phyloP scores from a whole-genome alignment of 2,113 vertebrate genomes.

The Dissostichus mawsoni region DNA sequence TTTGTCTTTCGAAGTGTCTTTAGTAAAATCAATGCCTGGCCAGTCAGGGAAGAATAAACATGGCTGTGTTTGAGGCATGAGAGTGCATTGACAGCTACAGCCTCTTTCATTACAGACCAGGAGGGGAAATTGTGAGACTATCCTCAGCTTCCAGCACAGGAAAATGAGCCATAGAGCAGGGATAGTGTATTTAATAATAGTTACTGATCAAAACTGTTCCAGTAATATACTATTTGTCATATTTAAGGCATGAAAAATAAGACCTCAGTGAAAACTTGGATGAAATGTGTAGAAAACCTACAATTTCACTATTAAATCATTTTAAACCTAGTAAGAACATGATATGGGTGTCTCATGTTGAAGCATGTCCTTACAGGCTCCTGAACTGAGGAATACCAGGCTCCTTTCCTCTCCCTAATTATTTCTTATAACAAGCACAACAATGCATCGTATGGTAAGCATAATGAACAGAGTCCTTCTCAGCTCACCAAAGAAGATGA shows the following conservation, averaged over 20 bases:
- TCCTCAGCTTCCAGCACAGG: neutral
- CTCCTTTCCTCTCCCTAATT: constrained; percentile 3
- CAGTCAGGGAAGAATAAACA: constrained; percentile 14
- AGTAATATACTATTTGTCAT: neutral
- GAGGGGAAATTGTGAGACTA: neutral
- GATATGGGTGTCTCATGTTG: neutral
- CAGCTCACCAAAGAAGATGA: neutral
- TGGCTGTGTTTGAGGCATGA: constrained; percentile 10
- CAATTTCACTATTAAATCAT: too few species aligned
- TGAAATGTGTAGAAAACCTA: neutral
- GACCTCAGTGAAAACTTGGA: neutral
- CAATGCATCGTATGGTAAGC: neutral
- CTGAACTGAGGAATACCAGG: constrained; percentile 14
- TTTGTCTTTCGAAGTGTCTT: constrained; percentile 19
- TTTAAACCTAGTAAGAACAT: too few species aligned
- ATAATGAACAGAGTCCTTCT: neutral
- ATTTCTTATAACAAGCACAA: constrained; percentile 15
- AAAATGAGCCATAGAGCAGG: neutral
- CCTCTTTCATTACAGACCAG: constrained; percentile 42
- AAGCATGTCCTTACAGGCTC: neutral
- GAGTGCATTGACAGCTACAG: constrained; percentile 26
- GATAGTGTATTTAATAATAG: neutral
- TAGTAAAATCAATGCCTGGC: constrained; percentile 28
- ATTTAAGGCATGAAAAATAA: neutral
- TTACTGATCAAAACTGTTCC: neutral